These are phyloP conservation scores for Antrozous pallidus DNA, from an alignment of 2,797 vertebrate genomes.

Conservation along the genomic window DNA sequence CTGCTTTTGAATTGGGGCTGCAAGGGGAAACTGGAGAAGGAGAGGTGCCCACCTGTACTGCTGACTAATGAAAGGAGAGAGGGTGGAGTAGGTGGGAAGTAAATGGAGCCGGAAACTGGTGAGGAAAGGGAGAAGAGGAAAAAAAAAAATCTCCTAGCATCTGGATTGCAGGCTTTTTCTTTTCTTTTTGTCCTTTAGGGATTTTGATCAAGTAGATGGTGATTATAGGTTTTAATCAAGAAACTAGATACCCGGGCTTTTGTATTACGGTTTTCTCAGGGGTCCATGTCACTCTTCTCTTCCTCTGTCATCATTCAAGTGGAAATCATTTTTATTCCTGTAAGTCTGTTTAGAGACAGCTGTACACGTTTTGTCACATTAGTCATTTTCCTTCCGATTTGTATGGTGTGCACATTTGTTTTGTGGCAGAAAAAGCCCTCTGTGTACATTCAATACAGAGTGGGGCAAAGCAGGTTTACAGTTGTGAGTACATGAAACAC, in stretches of 20 bases:
- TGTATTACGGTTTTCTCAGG: neutral
- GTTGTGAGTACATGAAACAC: neutral
- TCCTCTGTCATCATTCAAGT: neutral
- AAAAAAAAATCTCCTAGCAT: no score
- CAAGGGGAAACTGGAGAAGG: conserved; percentile 4
- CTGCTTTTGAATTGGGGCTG: neutral
- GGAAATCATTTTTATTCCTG: conserved; percentile 6
- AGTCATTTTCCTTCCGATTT: neutral
- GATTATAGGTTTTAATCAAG: neutral
- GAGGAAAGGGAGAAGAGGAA: neutral
- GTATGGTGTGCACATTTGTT: neutral
- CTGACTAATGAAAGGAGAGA: neutral
- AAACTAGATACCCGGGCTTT: neutral
- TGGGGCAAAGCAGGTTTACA: neutral
- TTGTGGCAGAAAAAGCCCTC: neutral
- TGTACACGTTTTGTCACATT: neutral
- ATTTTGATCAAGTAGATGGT: neutral
- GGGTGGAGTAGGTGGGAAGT: neutral
- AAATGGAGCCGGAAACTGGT: neutral
- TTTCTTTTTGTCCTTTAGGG: neutral
- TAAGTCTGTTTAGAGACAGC: neutral
- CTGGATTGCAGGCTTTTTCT: neutral
- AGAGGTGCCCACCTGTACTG: neutral
- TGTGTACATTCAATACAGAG: neutral
- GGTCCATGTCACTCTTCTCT: neutral